Evolutionary conservation across 2,113 vertebrate species (phyloP), one percentile per base, ranked within the genome.

Genomic region (Lophius piscatorius): DNA sequence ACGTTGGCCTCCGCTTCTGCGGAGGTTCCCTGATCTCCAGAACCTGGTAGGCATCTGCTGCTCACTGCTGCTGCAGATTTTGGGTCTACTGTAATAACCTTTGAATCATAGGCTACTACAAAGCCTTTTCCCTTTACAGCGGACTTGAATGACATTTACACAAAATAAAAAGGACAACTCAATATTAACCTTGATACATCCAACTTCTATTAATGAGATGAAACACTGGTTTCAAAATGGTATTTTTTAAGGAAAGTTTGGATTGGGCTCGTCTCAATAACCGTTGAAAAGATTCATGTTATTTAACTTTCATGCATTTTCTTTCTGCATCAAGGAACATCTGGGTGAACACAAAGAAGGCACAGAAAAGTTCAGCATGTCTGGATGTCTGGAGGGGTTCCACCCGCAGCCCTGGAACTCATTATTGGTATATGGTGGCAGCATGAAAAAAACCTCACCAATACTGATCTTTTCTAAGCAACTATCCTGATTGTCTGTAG

Each of bases 361-460:
- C 33, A 82, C 88, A 0, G 92, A 94, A 87, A 92, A 94, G 72
- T 85, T 89, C 74, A 87, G 91, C 21, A 2, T 98, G 95, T 50
- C 90, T 95, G 26, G 86, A 96, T 89, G 94, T 94, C 0, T 93
- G 94, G 83, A 96, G 94, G 94, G 94, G 94, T 55, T 93, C 95
- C 90, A 93, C 78, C 1, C 73, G 90, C 67, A 60, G 81, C 87
- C 70, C 54, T 70, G 90, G 88, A 80, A 86, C 90, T 91, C 51
- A 82, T 90, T 89, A 13, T 16, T 4, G 3, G 8, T 13, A 12
- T 2, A 34, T 22, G 14, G 4, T 16, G 3, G 1, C n/a, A 0
- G 9, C 5, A 5, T 29, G 3, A 14, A 17, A 10, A 21, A n/a
- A n/a, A n/a, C n/a, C 20, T 44, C 0, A 41, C 9, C 21, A 21